phyloP scores from a whole-genome alignment of 2,113 vertebrate genomes.

The Hyla sarda region DNA sequence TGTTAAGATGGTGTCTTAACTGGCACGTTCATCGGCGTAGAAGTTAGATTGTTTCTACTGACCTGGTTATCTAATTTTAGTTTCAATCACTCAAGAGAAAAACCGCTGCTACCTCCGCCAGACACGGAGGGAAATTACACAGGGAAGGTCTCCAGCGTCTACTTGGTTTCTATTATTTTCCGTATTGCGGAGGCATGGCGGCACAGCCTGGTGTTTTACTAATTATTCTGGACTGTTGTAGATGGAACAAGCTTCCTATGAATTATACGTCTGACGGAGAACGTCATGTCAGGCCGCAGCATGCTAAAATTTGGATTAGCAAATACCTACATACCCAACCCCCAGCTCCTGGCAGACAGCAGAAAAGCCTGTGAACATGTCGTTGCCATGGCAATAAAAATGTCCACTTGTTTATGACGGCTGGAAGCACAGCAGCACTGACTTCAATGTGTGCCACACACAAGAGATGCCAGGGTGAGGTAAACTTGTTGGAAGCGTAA shows the following conservation, averaged over 20 bases:
- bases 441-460: slow-evolving; percentile 24
- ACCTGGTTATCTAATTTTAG: slow-evolving; percentile 39
- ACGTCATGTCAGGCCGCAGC: slow-evolving; percentile 43
- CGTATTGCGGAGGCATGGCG: not conserved
- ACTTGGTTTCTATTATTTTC: not conserved
- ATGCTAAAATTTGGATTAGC: slow-evolving; percentile 28
- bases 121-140: not conserved
- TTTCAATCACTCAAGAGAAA: slow-evolving; percentile 2
- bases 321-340: slow-evolving; percentile 34
- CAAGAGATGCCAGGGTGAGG: slow-evolving; percentile 47
- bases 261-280: not conserved
- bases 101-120: not conserved
- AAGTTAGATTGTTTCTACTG: too few species aligned
- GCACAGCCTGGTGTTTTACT: not conserved
- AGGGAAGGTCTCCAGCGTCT: not conserved
- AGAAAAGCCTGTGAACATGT: slow-evolving; percentile 23
- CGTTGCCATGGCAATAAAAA: slow-evolving; percentile 52
- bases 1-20: too few species aligned
- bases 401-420: slow-evolving; percentile 49
- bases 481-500: slow-evolving; percentile 25
- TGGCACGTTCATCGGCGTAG: too few species aligned
- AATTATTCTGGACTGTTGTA: slow-evolving; percentile 42
- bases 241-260: slow-evolving; percentile 23
- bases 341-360: slow-evolving; percentile 32
- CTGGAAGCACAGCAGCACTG: slow-evolving; percentile 42